Conservation (phyloP, 2,797 vertebrate genomes). For the Dermochelys coriacea region DNA sequence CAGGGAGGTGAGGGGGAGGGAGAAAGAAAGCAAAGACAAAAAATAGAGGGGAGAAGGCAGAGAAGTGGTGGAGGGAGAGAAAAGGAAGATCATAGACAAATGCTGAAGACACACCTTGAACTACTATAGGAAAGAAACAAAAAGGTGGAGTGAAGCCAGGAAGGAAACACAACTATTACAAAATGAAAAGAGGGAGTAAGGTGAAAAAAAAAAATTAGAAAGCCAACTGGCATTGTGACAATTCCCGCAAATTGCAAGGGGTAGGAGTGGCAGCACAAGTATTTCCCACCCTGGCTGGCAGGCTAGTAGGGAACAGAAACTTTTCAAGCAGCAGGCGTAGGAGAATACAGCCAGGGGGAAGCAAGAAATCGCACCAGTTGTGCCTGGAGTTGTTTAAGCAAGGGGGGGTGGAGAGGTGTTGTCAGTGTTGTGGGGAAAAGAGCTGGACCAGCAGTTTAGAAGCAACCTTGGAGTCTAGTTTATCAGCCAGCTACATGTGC, state of each 20-base stretch:
- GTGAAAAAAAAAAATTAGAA: not conserved
- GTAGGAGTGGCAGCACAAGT: not conserved
- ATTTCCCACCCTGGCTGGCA: not conserved
- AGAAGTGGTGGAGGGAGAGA: not conserved
- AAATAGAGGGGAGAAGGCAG: not conserved
- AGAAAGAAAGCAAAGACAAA: not conserved
- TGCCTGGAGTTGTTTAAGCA: not conserved
- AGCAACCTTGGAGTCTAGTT: not conserved
- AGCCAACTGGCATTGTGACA: not conserved
- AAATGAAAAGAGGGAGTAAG: not conserved
- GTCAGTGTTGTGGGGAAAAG: too few relatives aligned
- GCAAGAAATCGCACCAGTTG: not conserved
- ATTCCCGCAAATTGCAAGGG: not conserved
- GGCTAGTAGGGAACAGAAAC: not conserved
- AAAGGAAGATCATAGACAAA: not conserved
- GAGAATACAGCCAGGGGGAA: not conserved
- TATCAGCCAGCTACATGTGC: not conserved
- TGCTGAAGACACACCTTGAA: not conserved
- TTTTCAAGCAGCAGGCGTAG: not conserved
- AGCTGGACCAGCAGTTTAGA: not conserved
- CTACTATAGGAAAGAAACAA: not conserved
- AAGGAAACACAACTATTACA: not conserved
- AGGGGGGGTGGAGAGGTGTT: too few relatives aligned
- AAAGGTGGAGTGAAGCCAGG: conserved; percentile 11
- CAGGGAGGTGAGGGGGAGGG: not conserved